Conservation (phyloP, 2,888 invertebrate genomes). For the Spatulosminthurus flaviceps region DNA sequence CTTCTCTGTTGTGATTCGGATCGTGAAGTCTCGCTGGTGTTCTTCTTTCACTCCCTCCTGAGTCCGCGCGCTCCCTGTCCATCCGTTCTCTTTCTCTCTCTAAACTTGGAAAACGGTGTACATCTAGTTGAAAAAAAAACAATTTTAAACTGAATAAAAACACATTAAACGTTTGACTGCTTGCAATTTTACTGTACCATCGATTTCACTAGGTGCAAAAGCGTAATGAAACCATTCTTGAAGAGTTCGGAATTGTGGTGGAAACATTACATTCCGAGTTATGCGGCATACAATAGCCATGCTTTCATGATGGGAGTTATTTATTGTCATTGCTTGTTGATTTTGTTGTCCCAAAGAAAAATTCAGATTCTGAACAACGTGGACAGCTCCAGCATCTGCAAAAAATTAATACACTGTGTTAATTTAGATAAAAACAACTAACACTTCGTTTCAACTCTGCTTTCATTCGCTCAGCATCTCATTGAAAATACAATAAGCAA, state of each 20-base stretch:
- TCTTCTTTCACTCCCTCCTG: constrained; percentile 66
- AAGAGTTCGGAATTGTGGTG: constrained; percentile 92
- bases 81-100: constrained; percentile 74
- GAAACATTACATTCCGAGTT: constrained; percentile 89
- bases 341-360: constrained; percentile 82
- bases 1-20: constrained; percentile 86
- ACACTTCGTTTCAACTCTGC: too few relatives aligned
- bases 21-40: constrained; percentile 74
- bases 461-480: too few relatives aligned
- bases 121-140: constrained; percentile 70
- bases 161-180: too few relatives aligned
- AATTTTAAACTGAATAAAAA: background rate
- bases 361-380: constrained; percentile 89
- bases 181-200: too few relatives aligned
- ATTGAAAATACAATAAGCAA: too few relatives aligned
- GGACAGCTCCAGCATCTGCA: constrained; percentile 75
- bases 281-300: constrained; percentile 95
- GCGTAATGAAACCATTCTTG: constrained; percentile 98
- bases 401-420: too few relatives aligned
- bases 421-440: too few relatives aligned
- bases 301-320: constrained; percentile 77
- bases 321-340: constrained; percentile 69
- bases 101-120: constrained; percentile 89
- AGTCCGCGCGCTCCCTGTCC: constrained; percentile 67
- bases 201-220: constrained; percentile 92